A percentile compares a stretch with the other conserved stretches of the same genome.
Evolutionary conservation across 2,797 vertebrate genomes (phyloP).

Genomic region (Trichosurus vulpecula): DNA sequence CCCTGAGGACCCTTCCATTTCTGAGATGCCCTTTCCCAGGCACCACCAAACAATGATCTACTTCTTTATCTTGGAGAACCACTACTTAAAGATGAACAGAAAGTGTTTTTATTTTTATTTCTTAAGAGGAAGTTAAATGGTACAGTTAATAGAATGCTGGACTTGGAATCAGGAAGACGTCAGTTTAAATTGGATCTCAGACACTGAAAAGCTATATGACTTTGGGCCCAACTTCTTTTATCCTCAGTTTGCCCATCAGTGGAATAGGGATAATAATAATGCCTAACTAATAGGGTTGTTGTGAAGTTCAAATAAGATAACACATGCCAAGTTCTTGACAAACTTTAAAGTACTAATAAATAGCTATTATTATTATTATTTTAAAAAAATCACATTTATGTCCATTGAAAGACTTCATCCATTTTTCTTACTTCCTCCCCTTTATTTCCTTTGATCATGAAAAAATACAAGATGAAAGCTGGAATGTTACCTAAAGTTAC

Average conservation of each 20-base stretch:
- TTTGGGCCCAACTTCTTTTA: neutral
- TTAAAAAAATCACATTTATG: neutral
- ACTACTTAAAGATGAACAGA: conserved; percentile 76
- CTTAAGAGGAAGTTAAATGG: neutral
- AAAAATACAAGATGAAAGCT: conserved; percentile 25
- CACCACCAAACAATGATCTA: conserved; percentile 60
- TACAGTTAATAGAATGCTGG: neutral
- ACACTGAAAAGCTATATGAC: neutral
- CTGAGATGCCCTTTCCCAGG: neutral
- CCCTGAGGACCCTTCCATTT: neutral
- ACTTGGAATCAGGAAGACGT: neutral
- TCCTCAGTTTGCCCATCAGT: neutral
- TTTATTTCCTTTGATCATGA: conserved; percentile 54
- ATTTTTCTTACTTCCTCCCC: neutral
- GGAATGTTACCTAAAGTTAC: neutral
- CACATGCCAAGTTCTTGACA: neutral
- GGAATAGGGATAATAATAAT: neutral
- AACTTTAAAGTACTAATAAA: neutral
- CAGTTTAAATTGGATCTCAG: neutral
- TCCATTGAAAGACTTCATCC: neutral
- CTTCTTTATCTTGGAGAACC: conserved; percentile 76
- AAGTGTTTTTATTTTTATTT: conserved; percentile 53
- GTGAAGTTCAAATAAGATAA: neutral
- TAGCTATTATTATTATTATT: neutral
- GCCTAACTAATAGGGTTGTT: neutral